Evolutionary conservation across 2,888 invertebrate species (phyloP).

Genomic region (Lasioglossum zephyrum): DNA sequence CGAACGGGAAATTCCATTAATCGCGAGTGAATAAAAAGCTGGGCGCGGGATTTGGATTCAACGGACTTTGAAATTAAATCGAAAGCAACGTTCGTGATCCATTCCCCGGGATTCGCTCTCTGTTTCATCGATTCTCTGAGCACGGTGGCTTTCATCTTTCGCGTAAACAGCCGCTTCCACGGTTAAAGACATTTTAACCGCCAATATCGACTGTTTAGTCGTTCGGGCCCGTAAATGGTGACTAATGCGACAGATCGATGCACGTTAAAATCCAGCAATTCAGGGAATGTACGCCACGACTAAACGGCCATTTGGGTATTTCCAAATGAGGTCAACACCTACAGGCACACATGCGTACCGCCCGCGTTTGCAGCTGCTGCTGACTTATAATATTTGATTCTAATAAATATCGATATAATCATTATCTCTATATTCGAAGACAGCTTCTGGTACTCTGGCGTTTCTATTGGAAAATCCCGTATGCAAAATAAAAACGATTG

Average conservation of each 20-base stretch:
- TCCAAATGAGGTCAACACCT: slow-evolving; percentile 34
- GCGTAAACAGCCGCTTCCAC: neutral
- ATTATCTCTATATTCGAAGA: neutral
- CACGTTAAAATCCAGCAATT: slow-evolving; percentile 39
- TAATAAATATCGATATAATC: slow-evolving; percentile 34
- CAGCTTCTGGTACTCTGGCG: neutral
- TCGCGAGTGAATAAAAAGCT: neutral
- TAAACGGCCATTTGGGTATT: slow-evolving; percentile 34
- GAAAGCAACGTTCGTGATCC: slow-evolving; percentile 3
- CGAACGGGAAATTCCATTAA: neutral
- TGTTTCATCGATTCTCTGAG: neutral
- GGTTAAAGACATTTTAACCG: slow-evolving; percentile 26
- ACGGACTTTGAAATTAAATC: neutral
- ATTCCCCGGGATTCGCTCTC: neutral
- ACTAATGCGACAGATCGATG: slow-evolving; percentile 43
- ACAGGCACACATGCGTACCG: slow-evolving; percentile 19
- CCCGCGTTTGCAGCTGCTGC: slow-evolving; percentile 32
- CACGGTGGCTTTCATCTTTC: slow-evolving; percentile 18
- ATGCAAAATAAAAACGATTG: neutral
- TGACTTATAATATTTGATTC: slow-evolving; percentile 43
- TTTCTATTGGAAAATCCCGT: neutral
- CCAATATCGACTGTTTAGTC: slow-evolving; percentile 15
- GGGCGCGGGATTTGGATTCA: neutral
- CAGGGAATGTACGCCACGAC: slow-evolving; percentile 20
- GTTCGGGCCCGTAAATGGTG: slow-evolving; percentile 12